Conservation (phyloP, 2,888 invertebrate genomes). For the Ptychoptera albimana region DNA sequence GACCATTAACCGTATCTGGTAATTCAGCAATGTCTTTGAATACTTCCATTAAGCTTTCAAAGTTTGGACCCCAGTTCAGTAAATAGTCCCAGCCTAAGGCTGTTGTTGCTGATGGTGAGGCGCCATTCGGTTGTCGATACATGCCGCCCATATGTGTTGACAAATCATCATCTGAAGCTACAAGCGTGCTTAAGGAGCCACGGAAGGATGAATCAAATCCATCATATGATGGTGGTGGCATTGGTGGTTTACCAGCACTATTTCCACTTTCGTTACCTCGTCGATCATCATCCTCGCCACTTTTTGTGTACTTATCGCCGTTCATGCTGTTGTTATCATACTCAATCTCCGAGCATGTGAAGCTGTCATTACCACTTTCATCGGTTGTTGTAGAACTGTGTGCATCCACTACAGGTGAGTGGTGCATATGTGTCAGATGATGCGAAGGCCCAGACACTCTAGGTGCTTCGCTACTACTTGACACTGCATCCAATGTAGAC, state of each 20-base stretch:
- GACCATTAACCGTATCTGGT: conserved; percentile 63
- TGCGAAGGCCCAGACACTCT: conserved; percentile 48
- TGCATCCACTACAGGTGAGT: conserved; percentile 54
- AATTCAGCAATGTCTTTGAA: conserved; percentile 93
- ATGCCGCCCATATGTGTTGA: conserved; percentile 65
- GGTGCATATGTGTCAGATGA: conserved; percentile 54
- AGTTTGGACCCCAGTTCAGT: conserved; percentile 92
- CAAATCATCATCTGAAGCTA: conserved; percentile 84
- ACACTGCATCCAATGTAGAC: conserved; percentile 85
- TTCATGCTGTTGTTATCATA: conserved; percentile 80
- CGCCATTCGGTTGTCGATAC: conserved; percentile 62
- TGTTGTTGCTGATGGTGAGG: conserved; percentile 51
- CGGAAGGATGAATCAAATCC: conserved; percentile 89
- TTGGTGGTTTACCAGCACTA: conserved; percentile 41
- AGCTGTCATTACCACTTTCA: conserved; percentile 91
- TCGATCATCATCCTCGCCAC: conserved; percentile 44
- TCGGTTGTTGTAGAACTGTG: conserved; percentile 73
- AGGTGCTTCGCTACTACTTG: conserved; percentile 71
- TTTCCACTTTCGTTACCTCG: conserved; percentile 37
- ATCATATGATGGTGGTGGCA: conserved; percentile 67
- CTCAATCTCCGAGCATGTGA: conserved; percentile 96
- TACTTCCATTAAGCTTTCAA: conserved; percentile 87
- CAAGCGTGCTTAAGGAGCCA: conserved; percentile 82
- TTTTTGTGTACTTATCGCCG: conserved; percentile 56
- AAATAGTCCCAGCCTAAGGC: conserved; percentile 88